A percentile compares a stretch with the other conserved stretches of the same genome.
phyloP scores from a whole-genome alignment of 1,140 invertebrate genomes.

The Harpegnathos saltator region DNA sequence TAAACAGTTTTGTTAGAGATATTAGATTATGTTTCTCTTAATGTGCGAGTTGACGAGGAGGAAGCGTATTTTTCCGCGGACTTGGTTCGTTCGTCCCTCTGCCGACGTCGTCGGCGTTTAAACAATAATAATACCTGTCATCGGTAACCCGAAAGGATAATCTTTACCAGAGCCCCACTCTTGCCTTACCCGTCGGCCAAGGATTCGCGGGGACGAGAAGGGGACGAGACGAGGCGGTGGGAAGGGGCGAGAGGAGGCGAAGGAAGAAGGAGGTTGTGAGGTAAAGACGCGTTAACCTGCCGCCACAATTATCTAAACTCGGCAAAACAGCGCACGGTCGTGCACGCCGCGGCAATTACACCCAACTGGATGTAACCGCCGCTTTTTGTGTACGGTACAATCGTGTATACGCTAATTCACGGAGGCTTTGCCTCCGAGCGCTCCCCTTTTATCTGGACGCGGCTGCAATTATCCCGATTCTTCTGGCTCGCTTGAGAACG shows the following conservation, averaged over 20 bases:
- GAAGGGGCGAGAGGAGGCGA: neutral
- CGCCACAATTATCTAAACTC: constrained; percentile 59
- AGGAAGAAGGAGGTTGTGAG: neutral
- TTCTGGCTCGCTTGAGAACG: constrained; percentile 6
- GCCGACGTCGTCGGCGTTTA: constrained; percentile 73
- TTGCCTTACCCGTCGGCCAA: neutral
- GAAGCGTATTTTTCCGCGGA: too few species aligned
- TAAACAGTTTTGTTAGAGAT: too few species aligned
- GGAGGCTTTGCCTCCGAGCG: constrained; percentile 19
- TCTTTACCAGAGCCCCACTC: constrained; percentile 29
- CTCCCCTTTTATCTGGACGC: constrained; percentile 29
- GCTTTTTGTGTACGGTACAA: constrained; percentile 48
- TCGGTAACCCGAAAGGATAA: constrained; percentile 75
- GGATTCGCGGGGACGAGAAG: too few species aligned
- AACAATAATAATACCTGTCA: constrained; percentile 79
- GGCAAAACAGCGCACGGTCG: constrained; percentile 39
- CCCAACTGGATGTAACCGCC: constrained; percentile 42
- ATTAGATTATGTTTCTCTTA: too few species aligned
- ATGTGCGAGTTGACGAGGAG: too few species aligned
- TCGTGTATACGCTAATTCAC: constrained; percentile 45
- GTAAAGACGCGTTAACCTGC: constrained; percentile 36
- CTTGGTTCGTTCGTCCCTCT: constrained; percentile 31
- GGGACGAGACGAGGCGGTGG: neutral
- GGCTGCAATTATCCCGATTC: constrained; percentile 46
- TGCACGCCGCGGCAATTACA: constrained; percentile 53